These are phyloP conservation scores for Mobula birostris DNA, from an alignment of 2,113 vertebrate genomes.

Conservation along the genomic window DNA sequence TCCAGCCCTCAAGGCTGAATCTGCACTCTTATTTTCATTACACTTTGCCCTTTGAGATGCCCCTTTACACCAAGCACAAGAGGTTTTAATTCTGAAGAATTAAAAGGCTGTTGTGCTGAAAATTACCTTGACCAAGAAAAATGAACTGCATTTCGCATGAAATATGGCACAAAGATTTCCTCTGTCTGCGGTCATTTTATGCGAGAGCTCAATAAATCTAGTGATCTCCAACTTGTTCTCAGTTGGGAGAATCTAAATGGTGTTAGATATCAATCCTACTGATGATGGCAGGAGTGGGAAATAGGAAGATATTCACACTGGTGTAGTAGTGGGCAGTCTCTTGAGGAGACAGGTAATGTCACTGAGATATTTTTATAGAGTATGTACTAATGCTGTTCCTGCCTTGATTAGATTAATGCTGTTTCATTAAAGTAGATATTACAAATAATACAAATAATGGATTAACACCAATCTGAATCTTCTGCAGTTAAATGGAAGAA, in stretches of 20 bases:
- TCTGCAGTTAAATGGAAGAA: slow-evolving; percentile 92
- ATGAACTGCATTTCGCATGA: background rate
- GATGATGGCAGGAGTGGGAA: background rate
- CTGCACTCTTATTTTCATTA: background rate
- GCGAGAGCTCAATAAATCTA: background rate
- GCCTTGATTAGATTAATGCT: background rate
- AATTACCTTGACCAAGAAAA: background rate
- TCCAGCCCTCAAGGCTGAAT: background rate
- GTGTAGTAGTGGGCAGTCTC: background rate
- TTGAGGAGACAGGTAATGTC: background rate
- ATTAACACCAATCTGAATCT: slow-evolving; percentile 16
- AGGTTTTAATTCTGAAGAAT: background rate
- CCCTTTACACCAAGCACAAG: background rate
- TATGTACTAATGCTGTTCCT: background rate
- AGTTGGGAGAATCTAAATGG: background rate
- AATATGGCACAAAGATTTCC: background rate
- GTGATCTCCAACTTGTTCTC: background rate
- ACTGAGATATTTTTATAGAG: background rate
- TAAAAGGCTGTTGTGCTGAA: background rate
- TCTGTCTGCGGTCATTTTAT: background rate
- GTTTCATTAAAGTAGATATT: background rate
- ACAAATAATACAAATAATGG: background rate
- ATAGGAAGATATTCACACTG: background rate
- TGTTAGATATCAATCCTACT: background rate
- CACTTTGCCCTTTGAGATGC: background rate